Conservation (phyloP, 2,797 vertebrate species). For the Denticeps clupeoides region DNA sequence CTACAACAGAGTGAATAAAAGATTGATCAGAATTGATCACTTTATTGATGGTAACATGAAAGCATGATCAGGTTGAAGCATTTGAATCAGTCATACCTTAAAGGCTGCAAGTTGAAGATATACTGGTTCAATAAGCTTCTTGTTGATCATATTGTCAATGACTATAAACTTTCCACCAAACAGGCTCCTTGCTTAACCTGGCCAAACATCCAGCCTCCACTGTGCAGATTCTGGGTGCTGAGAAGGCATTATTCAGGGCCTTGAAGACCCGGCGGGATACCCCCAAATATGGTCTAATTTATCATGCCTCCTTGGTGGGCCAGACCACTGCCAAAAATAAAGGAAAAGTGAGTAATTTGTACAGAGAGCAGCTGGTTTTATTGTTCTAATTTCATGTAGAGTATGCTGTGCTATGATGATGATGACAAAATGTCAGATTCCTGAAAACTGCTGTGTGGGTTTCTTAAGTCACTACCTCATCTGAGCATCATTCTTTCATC, state of each 20-base stretch:
- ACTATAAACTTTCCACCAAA: neutral
- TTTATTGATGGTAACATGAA: too few species aligned
- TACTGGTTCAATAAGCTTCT: too few species aligned
- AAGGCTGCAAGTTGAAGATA: too few species aligned
- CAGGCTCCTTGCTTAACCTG: slow-evolving; percentile 91
- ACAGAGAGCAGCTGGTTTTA: neutral
- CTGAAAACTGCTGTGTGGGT: slow-evolving; percentile 29
- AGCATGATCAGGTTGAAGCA: too few species aligned
- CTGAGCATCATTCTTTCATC: slow-evolving; percentile 21
- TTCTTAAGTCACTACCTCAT: slow-evolving; percentile 31
- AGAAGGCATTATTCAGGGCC: slow-evolving; percentile 93
- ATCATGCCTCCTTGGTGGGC: slow-evolving; percentile 94
- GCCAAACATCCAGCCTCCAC: slow-evolving; percentile 96
- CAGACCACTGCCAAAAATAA: slow-evolving; percentile 91
- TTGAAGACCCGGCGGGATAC: slow-evolving; percentile 90
- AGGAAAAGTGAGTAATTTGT: slow-evolving; percentile 73
- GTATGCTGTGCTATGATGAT: slow-evolving; percentile 22
- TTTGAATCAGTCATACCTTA: too few species aligned
- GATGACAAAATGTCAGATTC: slow-evolving; percentile 25
- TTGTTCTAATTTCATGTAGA: neutral
- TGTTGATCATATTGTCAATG: too few species aligned
- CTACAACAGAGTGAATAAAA: too few species aligned
- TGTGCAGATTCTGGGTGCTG: slow-evolving; percentile 91
- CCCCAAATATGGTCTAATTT: slow-evolving; percentile 94
- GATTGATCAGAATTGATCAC: too few species aligned